Conservation (phyloP, 2,888 invertebrate species). For the Marronus borbonicus region DNA sequence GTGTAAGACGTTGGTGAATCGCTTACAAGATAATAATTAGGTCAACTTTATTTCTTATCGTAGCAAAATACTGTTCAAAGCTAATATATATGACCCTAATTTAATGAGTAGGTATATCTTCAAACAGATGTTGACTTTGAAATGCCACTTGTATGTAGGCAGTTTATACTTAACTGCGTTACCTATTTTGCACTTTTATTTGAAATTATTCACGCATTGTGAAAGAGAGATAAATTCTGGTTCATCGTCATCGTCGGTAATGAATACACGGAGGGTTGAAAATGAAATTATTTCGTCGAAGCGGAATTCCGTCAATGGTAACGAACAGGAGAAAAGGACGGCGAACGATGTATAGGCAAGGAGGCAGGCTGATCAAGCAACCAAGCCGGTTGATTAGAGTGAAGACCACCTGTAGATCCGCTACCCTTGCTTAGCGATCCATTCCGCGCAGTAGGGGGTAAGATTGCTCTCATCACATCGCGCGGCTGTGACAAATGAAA, state of each 20-base stretch:
- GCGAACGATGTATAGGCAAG: not conserved
- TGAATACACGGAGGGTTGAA: slow-evolving; percentile 32
- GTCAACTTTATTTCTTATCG: too few species aligned
- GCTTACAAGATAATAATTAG: too few species aligned
- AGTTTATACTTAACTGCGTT: too few species aligned
- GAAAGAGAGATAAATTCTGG: not conserved
- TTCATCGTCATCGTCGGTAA: not conserved
- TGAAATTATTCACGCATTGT: slow-evolving; percentile 10
- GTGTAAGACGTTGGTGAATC: too few species aligned
- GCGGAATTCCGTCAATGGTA: slow-evolving; percentile 51
- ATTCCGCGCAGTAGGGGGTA: slow-evolving; percentile 59
- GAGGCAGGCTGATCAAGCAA: not conserved
- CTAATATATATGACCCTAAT: too few species aligned
- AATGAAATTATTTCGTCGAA: slow-evolving; percentile 48
- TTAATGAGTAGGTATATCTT: too few species aligned
- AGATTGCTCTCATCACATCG: slow-evolving; percentile 57
- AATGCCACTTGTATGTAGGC: too few species aligned
- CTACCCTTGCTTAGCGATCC: slow-evolving; percentile 59
- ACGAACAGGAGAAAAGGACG: slow-evolving; percentile 33
- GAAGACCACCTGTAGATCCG: slow-evolving; percentile 59
- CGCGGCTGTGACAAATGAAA: slow-evolving; percentile 60
- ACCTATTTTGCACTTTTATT: slow-evolving; percentile 16
- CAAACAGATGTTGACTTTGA: too few species aligned
- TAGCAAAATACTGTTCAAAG: too few species aligned
- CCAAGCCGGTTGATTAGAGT: slow-evolving; percentile 52